phyloP scores from a whole-genome alignment of 1,140 invertebrate species.

The Ectropis grisescens region DNA sequence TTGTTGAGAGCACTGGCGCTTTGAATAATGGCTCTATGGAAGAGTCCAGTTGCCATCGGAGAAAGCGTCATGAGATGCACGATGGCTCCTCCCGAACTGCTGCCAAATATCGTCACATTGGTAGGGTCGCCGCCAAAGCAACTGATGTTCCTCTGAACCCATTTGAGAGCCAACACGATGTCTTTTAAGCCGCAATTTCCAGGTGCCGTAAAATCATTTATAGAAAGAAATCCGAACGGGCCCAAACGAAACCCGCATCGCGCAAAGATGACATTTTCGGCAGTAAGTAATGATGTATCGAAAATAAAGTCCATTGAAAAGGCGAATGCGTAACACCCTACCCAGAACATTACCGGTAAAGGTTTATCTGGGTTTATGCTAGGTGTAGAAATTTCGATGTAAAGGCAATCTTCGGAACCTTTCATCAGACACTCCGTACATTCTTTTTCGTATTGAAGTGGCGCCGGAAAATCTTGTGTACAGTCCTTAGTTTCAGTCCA shows the following conservation, averaged over 20 bases:
- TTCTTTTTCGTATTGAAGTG: constrained; percentile 19
- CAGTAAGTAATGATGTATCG: constrained; percentile 29
- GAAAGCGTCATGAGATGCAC: constrained; percentile 68
- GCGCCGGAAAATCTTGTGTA: constrained; percentile 26
- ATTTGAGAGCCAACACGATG: constrained; percentile 72
- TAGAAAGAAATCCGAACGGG: constrained; percentile 51
- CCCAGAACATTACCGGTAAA: constrained; percentile 57
- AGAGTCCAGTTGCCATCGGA: constrained; percentile 68
- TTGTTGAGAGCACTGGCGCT: constrained; percentile 49
- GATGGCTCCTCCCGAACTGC: constrained; percentile 70
- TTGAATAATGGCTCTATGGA: constrained; percentile 65
- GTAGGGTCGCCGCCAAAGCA: constrained; percentile 73
- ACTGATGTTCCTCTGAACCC: constrained; percentile 73
- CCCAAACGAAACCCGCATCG: constrained; percentile 44
- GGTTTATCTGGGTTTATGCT: constrained; percentile 31
- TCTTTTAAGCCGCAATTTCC: constrained; percentile 77
- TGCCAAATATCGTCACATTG: constrained; percentile 75
- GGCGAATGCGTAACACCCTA: constrained; percentile 33
- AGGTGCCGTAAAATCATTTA: constrained; percentile 48
- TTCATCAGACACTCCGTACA: no score
- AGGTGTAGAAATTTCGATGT: constrained; percentile 37
- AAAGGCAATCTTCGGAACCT: constrained; percentile 50
- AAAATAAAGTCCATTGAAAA: constrained; percentile 24
- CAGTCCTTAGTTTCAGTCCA: constrained; percentile 40
- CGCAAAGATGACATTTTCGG: constrained; percentile 45